Conservation (phyloP, 2,888 invertebrate genomes). For the Lasioglossum oenotherae region DNA sequence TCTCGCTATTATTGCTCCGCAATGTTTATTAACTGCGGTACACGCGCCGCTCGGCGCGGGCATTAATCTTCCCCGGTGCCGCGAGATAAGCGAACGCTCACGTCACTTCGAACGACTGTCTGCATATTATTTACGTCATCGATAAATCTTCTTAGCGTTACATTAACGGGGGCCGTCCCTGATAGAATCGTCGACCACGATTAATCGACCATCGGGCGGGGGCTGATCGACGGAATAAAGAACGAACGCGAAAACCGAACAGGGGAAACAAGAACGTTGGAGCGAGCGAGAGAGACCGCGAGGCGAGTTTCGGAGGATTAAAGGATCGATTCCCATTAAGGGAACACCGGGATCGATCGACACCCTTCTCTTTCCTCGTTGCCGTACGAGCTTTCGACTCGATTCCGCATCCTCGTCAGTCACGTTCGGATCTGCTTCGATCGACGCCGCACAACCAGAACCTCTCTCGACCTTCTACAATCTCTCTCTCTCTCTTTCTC, state of each 20-base stretch:
- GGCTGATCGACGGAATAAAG: background rate
- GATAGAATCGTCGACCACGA: conserved; percentile 63
- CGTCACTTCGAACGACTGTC: conserved; percentile 62
- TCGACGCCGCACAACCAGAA: background rate
- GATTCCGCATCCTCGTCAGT: conserved; percentile 4
- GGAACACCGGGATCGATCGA: conserved; percentile 9
- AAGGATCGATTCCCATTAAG: background rate
- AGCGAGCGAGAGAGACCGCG: background rate
- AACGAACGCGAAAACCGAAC: background rate
- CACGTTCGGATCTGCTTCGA: background rate
- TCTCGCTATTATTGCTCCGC: conserved; percentile 55
- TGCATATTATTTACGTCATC: conserved; percentile 65
- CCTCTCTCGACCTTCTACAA: background rate
- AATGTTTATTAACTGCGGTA: conserved; percentile 66
- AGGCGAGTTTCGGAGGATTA: conserved; percentile 5
- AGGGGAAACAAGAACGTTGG: background rate
- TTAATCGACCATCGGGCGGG: conserved; percentile 43
- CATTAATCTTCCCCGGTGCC: conserved; percentile 59
- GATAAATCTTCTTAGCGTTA: conserved; percentile 61
- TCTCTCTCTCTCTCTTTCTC: background rate
- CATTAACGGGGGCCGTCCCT: conserved; percentile 46
- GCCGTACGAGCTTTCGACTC: background rate
- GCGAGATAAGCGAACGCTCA: conserved; percentile 64
- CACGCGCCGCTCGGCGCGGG: conserved; percentile 44
- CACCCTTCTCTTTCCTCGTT: conserved; percentile 1